Percentiles rank a stretch among this genome's conserved stretches.
phyloP scores from a whole-genome alignment of 2,113 vertebrate species.

The Desmodus rotundus region DNA sequence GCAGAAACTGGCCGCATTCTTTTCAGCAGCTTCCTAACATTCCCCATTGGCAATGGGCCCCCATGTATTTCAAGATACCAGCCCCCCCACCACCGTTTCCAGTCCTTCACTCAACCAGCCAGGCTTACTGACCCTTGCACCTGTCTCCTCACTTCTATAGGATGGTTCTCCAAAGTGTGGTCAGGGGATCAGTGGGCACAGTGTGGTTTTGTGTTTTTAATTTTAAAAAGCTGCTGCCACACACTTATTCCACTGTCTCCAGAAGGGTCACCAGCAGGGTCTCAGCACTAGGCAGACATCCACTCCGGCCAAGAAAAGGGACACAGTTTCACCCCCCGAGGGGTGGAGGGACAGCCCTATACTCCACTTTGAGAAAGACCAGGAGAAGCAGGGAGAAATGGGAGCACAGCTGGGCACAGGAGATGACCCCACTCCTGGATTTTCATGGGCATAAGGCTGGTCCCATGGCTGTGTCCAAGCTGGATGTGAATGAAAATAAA shows the following conservation, averaged over 20 bases:
- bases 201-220: background rate
- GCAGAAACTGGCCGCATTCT: background rate
- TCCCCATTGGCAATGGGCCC: accelerated
- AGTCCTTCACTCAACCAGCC: background rate
- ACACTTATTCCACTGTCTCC: background rate
- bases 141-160: background rate
- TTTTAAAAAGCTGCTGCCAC: background rate
- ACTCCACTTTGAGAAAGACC: background rate
- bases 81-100: background rate
- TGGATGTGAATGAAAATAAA: background rate
- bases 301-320: background rate
- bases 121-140: accelerated
- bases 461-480: background rate
- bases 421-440: too few species aligned
- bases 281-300: background rate
- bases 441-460: background rate
- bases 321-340: background rate
- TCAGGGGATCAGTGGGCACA: background rate
- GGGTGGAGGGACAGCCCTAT: too few species aligned
- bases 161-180: background rate
- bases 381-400: background rate
- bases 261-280: background rate
- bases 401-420: too few species aligned
- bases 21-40: background rate
- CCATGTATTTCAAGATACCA: accelerated